Base-by-base conservation (phyloP, 2,113 vertebrate species). In the Kryptolebias marmoratus region DNA sequence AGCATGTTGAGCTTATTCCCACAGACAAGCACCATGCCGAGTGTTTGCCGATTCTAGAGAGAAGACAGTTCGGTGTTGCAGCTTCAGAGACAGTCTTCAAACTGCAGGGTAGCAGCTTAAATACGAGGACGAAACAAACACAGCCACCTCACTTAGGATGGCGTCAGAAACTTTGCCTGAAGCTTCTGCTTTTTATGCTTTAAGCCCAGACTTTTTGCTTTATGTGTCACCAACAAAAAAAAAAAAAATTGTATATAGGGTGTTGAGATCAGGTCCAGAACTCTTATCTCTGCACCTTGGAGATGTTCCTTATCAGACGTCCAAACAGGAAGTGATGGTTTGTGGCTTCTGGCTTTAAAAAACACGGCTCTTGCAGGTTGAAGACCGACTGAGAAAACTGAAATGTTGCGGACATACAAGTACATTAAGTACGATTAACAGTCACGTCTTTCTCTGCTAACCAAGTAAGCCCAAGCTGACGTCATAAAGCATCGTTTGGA, bases 381-480 rank as follows among this genome's bases (percentile, higher is more conserved):
- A 79, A 77, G 58, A 74, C 14, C 71, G 56, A 76, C 10, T 69
- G 50, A 27, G 59, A n/a, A 49, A 72, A 67, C 74, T 32, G 8
- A 87, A 82, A 87, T 48, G 50, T 44, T 73, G 47, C 6, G 2
- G 62, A 81, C 67, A 69, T 74, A 72, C 5, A 71, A 76, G 56
- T 32, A 85, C 62, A 75, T 44, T 79, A 71, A 76, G 56, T 32
- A 85, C 62, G 73, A 48, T 79, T 81, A 91, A 90, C 87, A 88
- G 88, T 89, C 84, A 52, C 71, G 57, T 36, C 28, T 79, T 66
- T 71, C 39, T 73, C 32, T 64, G 61, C 62, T 72, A 59, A 79
- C 68, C 67, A 79, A 69, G 49, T 45, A 72, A 73, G 64, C 64
- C 71, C 49, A 82, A 64, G 80, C 61, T 52, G 73, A 80, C 61